phyloP scores from a whole-genome alignment of 2,797 vertebrate species.

The Prunella strophiata region DNA sequence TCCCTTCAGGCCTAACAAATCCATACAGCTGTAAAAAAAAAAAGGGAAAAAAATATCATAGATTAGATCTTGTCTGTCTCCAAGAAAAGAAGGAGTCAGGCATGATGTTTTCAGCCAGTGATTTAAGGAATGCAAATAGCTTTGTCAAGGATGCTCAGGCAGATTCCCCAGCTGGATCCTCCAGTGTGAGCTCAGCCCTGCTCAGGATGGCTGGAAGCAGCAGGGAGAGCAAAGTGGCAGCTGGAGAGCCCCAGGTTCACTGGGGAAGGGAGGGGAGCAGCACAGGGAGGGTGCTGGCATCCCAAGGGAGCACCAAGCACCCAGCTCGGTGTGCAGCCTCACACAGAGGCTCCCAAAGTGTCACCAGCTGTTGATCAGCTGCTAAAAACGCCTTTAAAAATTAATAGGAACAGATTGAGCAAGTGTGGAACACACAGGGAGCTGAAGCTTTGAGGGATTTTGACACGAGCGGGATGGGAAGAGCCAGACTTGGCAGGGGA shows the following conservation, averaged over 20 bases:
- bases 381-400: conserved; percentile 4
- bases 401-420: conserved; percentile 13
- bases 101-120: not conserved
- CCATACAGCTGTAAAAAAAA: not conserved
- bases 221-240: not conserved
- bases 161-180: not conserved
- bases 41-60: not conserved
- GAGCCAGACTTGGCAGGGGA: not conserved
- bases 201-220: not conserved
- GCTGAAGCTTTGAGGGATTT: not conserved
- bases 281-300: fast-evolving
- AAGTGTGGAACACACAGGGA: not conserved
- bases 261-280: not conserved
- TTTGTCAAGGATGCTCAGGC: not conserved
- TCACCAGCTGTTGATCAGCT: conserved; percentile 5
- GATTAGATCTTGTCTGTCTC: conserved; percentile 24
- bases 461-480: not conserved
- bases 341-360: not conserved
- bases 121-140: conserved; percentile 41
- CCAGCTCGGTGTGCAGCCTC: fast-evolving
- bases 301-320: not conserved
- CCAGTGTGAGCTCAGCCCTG: not conserved
- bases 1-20: conserved; percentile 18
- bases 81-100: not conserved
- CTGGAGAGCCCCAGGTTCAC: not conserved